Base-by-base conservation (phyloP, 1,140 invertebrate species). In the Phymorhynchus buccinoides region DNA sequence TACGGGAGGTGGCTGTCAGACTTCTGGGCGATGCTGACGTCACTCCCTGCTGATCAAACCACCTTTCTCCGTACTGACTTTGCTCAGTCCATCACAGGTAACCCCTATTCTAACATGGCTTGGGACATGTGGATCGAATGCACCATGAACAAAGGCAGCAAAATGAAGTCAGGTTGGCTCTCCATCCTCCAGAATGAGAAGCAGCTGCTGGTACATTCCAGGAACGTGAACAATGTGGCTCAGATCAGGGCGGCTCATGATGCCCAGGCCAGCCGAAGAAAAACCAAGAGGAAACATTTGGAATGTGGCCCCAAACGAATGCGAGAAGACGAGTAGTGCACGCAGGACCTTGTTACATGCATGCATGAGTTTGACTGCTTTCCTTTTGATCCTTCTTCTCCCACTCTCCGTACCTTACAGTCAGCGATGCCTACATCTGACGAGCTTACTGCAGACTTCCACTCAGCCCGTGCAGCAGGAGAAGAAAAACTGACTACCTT, bases 131-230 rank as follows among this genome's bases (percentile, higher is more conserved):
- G 78, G 78, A 80, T 80, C 35, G 78, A 80, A 42, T 37, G 32
- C n/a, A 80, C 78, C 78, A 80, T 80, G 78, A 80, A 80, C 41
- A 1, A 35, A 37, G 78, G 78, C 32, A 37, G 32, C 78, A 80
- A 80, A 42, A 35, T 80, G 41, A 80, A 80, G 78, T 35, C 78
- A 18, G 41, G 78, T 37, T 80, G 78, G 71, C 71, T 73, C 71
- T 35, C 30, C 30, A 73, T 73, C 30, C 71, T 73, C 30, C 30
- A 73, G 14, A 80, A 80, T 80, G 78, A 80, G 41, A 35, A 80
- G 41, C 32, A 37, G 78, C 14, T 80, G 14, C 78, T 56, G n/a
- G 27, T n/a, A 1, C 14, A 83, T 16, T 30, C 44, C 16, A 27
- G 48, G n/a, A 35, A n/a, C n/a, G n/a, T n/a, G n/a, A n/a, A 83